Evolutionary conservation across 2,113 vertebrate species (phyloP).

Genomic region (Aphyosemion australe): DNA sequence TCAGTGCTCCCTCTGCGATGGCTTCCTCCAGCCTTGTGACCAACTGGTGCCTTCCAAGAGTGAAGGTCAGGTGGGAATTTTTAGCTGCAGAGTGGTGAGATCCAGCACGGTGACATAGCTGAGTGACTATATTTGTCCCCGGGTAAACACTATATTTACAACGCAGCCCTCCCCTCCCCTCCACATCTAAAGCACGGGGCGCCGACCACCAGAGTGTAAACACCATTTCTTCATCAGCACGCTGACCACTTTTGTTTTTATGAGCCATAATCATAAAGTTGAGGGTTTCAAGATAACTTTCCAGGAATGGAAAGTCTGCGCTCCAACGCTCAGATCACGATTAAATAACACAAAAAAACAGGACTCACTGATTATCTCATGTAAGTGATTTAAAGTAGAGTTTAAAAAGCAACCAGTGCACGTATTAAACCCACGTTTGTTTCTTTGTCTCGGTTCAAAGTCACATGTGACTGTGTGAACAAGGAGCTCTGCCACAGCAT

Average conservation of each 20-base stretch:
- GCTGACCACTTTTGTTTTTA: neutral
- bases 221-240: constrained; percentile 44
- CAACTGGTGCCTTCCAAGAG: constrained; percentile 80
- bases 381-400: constrained; percentile 6
- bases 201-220: constrained; percentile 73
- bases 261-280: neutral
- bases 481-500: constrained; percentile 62
- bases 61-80: constrained; percentile 89
- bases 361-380: too few relatives aligned
- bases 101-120: constrained; percentile 84
- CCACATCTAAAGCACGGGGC: constrained; percentile 80
- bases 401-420: constrained; percentile 22
- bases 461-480: constrained; percentile 78
- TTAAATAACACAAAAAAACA: too few relatives aligned
- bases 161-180: constrained; percentile 81
- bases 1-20: constrained; percentile 40
- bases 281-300: neutral
- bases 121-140: constrained; percentile 93
- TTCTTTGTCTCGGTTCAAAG: constrained; percentile 23
- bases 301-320: neutral
- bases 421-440: constrained; percentile 26
- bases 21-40: constrained; percentile 71
- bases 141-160: constrained; percentile 89
- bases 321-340: neutral
- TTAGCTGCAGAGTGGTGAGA: constrained; percentile 88